Evolutionary conservation across 2,797 vertebrate genomes (phyloP), one percentile per base, ranked within the genome.

Genomic region (Anabacerthia variegaticeps): DNA sequence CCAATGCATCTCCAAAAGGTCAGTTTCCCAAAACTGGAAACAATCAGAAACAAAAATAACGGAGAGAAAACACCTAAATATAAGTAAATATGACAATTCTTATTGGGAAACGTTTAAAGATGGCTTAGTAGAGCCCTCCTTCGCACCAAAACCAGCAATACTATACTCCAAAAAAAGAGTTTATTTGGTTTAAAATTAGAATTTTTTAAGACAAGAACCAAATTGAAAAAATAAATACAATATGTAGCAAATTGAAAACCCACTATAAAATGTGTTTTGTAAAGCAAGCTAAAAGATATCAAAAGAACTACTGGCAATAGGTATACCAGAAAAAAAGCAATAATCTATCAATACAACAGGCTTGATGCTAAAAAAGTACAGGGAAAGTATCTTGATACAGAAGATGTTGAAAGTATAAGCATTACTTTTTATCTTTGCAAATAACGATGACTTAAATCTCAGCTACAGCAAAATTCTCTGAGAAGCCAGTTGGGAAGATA

Each of bases 1-100:
- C 65, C 82, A 89, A 89, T 24, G 27, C 3, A 2, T 58, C 54
- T 85, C 56, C 36, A 43, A 77, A 80, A 92, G 65, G 68, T 92
- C 89, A 65, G 5, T 58, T 83, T 88, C 58, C 68, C 69, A 43
- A 95, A 89, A 91, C 88, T 41, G 72, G 49, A 93, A 93, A 88
- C 36, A 89, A 79, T 9, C 56, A 74, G 81, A 43, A 43, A 79
- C 48, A 86, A 78, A 95, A 95, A 81, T 90, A 90, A 83, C 65
- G 30, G 61, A 81, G 37, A 71, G 49, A 95, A 92, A 90, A 68
- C 30, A 68, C 37, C 41, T 59, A 91, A 84, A 88, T 94, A 76
- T 48, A 94, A 93, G 44, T 63, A 72, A 82, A 69, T 55, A 41
- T 65, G 74, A 69, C 27, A 88, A 39, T 34, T 41, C 37, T 74